Evolutionary conservation across 2,113 vertebrate species (phyloP).

Genomic region (Chiloscyllium plagiosum): DNA sequence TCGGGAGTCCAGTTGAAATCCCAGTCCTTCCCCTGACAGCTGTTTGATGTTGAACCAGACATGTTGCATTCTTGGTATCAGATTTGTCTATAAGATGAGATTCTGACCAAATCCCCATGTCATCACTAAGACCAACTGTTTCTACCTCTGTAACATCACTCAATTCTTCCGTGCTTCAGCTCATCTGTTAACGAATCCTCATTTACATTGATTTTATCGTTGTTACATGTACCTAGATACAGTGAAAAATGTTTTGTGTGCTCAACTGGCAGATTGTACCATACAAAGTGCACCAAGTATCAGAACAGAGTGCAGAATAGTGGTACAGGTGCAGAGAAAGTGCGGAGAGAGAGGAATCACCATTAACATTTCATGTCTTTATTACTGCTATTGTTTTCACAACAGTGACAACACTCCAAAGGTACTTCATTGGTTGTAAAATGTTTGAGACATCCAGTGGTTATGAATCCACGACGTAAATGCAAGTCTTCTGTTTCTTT

Average conservation of each 20-base stretch:
- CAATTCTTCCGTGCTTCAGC: neutral
- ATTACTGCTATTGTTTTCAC: too few species aligned
- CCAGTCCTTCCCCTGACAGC: neutral
- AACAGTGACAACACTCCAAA: neutral
- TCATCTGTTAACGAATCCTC: neutral
- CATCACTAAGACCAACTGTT: neutral
- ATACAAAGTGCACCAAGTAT: too few species aligned
- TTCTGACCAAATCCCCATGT: neutral
- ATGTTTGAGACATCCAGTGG: neutral
- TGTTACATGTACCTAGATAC: too few species aligned
- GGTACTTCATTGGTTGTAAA: neutral
- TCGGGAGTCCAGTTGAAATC: neutral
- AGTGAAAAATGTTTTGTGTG: too few species aligned
- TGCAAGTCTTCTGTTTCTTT: neutral
- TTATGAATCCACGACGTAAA: neutral
- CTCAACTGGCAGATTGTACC: too few species aligned
- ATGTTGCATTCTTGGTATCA: neutral
- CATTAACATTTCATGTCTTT: too few species aligned
- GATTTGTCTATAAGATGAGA: neutral
- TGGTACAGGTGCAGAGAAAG: too few species aligned
- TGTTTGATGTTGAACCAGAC: neutral
- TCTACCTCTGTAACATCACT: neutral
- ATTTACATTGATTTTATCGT: neutral
- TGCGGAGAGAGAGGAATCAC: too few species aligned
- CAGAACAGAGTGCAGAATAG: too few species aligned